Conservation (phyloP, 2,113 vertebrate genomes). For the Notarius lentiginosus region DNA sequence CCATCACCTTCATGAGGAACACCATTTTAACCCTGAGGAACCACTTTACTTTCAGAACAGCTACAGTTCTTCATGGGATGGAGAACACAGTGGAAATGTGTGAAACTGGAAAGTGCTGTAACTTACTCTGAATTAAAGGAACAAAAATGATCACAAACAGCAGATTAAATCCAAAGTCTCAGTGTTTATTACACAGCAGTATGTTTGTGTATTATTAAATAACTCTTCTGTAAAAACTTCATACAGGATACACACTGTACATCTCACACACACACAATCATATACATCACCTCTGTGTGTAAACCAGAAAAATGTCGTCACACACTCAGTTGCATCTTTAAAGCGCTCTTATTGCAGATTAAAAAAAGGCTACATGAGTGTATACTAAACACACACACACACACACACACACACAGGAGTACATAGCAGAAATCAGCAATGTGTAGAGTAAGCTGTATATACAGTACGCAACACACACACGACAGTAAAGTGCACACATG, state of each 20-base stretch:
- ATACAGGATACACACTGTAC: constrained; percentile 8
- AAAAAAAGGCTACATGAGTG: constrained; percentile 19
- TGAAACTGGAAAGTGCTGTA: no score
- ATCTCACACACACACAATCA: background rate
- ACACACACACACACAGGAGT: background rate
- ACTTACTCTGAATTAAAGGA: no score
- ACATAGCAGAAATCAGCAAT: constrained; percentile 5
- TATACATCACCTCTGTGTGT: background rate
- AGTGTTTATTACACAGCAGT: background rate
- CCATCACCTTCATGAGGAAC: no score
- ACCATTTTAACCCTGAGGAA: no score
- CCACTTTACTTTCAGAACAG: no score
- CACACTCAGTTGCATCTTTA: background rate
- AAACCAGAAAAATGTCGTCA: background rate
- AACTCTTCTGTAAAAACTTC: constrained; percentile 18
- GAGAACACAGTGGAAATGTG: no score
- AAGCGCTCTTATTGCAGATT: constrained; percentile 19
- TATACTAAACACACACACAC: constrained; percentile 3
- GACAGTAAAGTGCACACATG: constrained; percentile 23
- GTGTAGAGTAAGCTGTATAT: background rate
- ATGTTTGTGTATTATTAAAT: constrained; percentile 15
- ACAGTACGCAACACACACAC: background rate
- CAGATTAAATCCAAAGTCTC: background rate
- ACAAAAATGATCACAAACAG: background rate
- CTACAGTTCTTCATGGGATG: no score